These are phyloP conservation scores for Lagopus leucura DNA, from an alignment of 2,113 vertebrate species.

Conservation along the genomic window DNA sequence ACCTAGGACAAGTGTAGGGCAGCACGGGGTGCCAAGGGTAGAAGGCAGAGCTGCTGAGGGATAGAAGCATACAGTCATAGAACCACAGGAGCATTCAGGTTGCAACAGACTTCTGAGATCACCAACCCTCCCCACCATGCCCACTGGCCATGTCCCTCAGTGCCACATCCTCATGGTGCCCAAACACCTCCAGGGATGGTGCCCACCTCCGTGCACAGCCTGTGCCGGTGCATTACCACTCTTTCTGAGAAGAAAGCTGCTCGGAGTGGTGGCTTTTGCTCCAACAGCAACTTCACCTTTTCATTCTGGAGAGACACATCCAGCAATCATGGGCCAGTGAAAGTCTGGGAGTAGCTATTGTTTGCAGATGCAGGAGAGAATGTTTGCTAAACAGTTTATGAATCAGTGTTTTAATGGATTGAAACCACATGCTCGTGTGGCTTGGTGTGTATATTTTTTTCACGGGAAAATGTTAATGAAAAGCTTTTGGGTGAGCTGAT, in stretches of 20 bases:
- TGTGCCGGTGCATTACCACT: too few relatives aligned
- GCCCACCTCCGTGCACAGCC: too few relatives aligned
- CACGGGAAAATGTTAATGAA: slow-evolving; percentile 51
- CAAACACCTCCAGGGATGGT: too few relatives aligned
- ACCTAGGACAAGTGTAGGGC: slow-evolving; percentile 24
- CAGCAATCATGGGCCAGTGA: slow-evolving; percentile 3
- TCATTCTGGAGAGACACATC: background rate
- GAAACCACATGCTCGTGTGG: slow-evolving; percentile 60
- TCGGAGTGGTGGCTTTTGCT: background rate
- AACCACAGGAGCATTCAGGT: too few relatives aligned
- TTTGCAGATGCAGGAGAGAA: slow-evolving; percentile 58
- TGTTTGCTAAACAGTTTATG: slow-evolving; percentile 59
- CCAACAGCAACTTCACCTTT: background rate
- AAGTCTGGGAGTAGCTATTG: slow-evolving; percentile 57
- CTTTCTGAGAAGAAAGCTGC: background rate
- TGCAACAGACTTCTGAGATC: too few relatives aligned
- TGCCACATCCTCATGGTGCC: too few relatives aligned
- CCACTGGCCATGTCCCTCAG: too few relatives aligned
- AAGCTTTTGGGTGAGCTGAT: slow-evolving; percentile 16
- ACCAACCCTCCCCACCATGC: too few relatives aligned
- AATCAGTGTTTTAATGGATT: slow-evolving; percentile 57
- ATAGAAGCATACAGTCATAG: too few relatives aligned
- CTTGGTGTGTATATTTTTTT: slow-evolving; percentile 43
- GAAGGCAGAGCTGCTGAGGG: background rate
- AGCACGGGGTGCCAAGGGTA: background rate